Conservation (phyloP, 2,888 invertebrate genomes). For the Latrodectus hesperus region DNA sequence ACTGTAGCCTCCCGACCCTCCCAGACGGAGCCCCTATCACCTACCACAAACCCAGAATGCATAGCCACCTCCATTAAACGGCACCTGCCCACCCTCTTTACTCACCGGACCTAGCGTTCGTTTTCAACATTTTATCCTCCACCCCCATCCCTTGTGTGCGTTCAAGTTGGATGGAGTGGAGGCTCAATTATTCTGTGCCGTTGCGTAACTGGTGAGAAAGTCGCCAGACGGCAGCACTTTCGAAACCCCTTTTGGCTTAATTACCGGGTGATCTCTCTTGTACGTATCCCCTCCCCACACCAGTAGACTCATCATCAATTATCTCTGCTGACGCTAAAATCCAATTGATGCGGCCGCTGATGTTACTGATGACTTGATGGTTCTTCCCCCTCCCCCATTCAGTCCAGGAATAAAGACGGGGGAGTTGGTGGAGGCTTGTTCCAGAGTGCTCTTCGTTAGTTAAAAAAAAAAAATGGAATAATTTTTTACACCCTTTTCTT, state of each 20-base stretch:
- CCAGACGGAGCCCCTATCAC: constrained; percentile 6
- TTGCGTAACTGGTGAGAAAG: constrained; percentile 67
- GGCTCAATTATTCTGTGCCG: constrained; percentile 60
- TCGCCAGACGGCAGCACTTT: constrained; percentile 53
- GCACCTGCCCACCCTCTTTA: constrained; percentile 6
- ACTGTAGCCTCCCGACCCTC: constrained; percentile 1
- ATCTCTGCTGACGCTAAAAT: constrained; percentile 61
- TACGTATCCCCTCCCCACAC: not conserved
- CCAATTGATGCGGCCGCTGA: constrained; percentile 63
- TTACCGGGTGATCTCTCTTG: constrained; percentile 57
- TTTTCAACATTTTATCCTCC: not conserved
- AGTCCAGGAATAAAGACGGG: not conserved
- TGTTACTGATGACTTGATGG: constrained; percentile 53
- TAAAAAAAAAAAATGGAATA: constrained; percentile 38
- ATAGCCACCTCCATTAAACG: constrained; percentile 39
- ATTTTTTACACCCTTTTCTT: not conserved
- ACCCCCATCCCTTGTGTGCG: constrained; percentile 21
- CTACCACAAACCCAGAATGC: constrained; percentile 14
- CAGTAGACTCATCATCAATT: constrained; percentile 60
- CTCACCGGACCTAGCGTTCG: not conserved
- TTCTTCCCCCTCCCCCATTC: constrained; percentile 1
- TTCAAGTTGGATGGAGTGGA: not conserved
- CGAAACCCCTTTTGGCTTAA: constrained; percentile 63
- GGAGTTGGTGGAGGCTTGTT: not conserved
- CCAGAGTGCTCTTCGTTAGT: constrained; percentile 3